Conservation (phyloP, 1,140 invertebrate species). For the Adelges cooleyi region DNA sequence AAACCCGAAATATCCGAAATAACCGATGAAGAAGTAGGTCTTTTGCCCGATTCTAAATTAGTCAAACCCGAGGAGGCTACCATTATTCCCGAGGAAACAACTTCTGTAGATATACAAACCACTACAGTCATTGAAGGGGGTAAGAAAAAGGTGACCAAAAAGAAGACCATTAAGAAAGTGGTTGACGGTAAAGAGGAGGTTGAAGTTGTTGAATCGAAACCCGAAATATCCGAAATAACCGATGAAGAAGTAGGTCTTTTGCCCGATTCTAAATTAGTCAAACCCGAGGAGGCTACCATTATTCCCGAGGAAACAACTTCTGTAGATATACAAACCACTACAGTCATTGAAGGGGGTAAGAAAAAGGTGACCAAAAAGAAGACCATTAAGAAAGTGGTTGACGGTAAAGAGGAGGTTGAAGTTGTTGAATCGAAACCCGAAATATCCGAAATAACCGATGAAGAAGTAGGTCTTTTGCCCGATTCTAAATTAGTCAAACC, state of each 20-base stretch:
- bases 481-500: conserved; percentile 2
- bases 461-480: conserved; percentile 33
- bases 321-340: conserved; percentile 32
- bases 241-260: conserved; percentile 36
- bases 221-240: conserved; percentile 33
- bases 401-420: conserved; percentile 24
- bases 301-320: conserved; percentile 29
- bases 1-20: conserved; percentile 34
- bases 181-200: conserved; percentile 34
- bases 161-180: conserved; percentile 30
- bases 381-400: conserved; percentile 28
- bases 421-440: conserved; percentile 35
- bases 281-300: conserved; percentile 7
- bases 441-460: conserved; percentile 32
- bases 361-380: conserved; percentile 35
- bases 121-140: conserved; percentile 7
- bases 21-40: conserved; percentile 28
- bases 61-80: conserved; percentile 36
- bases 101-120: conserved; percentile 8
- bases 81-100: conserved; percentile 36
- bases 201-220: conserved; percentile 35
- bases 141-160: conserved; percentile 33
- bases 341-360: conserved; percentile 26
- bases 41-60: conserved; percentile 28
- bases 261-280: not conserved